Evolutionary conservation across 2,888 invertebrate species (phyloP), one percentile per base, ranked within the genome.

Genomic region (Pimpla rufipes): DNA sequence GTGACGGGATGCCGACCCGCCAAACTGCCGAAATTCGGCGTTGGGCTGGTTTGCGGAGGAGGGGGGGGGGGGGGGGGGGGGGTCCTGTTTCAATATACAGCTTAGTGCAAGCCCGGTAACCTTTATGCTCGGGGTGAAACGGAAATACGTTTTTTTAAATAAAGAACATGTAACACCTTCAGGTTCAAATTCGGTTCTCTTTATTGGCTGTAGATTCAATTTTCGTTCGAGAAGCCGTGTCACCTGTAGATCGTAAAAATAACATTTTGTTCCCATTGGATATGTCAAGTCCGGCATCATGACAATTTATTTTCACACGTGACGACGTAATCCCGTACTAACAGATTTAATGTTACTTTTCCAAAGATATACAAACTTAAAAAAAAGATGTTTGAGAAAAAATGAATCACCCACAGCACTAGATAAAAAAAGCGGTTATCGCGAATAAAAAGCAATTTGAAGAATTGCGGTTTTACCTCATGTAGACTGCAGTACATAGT

Each of bases 381-480:
- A 23, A 23, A 23, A n/a, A 45, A 66, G 13, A 18, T 68, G 40
- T 62, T 40, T 16, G 37, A 16, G 62, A 8, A 18, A 13, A 62
- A 59, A n/a, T n/a, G 5, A 35, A 35, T 7, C n/a, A 40, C 10
- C 37, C 4, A 16, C 16, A 10, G 40, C 3, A 35, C 7, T 29
- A 13, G n/a, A 37, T 62, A 11, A 40, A 62, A 29, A 37, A 21
- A 67, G 10, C 16, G 57, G 29, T 76, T 35, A 67, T 76, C 57
- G 2, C 18, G 45, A 21, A 45, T 55, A 45, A 57, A 55, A 76
- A 45, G 62, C 62, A 62, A 40, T 62, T 62, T 45, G 45, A 35
- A 16, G 42, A 47, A 45, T 57, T 66, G 76, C 21, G 45, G 76
- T 57, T 76, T 62, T 35, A 57, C 18, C 35, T 42, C 21, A 35